Evolutionary conservation across 2,113 vertebrate species (phyloP).

Genomic region (Cephalopterus ornatus): DNA sequence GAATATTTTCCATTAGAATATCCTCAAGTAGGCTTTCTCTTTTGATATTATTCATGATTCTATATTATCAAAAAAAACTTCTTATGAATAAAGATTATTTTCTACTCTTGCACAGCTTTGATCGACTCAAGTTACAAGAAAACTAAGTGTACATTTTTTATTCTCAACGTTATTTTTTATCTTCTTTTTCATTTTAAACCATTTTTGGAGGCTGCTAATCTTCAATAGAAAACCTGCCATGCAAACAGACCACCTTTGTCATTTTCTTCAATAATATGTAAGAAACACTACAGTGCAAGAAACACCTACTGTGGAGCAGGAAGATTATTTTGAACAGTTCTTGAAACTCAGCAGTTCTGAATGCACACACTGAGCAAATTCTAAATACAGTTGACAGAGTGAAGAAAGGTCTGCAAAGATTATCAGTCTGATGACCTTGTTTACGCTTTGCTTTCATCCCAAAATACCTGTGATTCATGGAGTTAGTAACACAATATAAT

Average conservation of each 20-base stretch:
- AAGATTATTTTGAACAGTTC: neutral
- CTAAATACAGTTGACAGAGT: constrained; percentile 15
- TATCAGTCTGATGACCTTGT: constrained; percentile 29
- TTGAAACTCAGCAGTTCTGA: constrained; percentile 14
- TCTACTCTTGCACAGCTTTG: neutral
- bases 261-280: neutral
- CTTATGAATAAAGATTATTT: neutral
- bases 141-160: neutral
- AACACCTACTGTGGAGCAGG: neutral
- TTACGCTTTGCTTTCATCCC: constrained; percentile 24
- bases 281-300: neutral
- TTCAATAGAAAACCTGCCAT: neutral
- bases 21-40: neutral
- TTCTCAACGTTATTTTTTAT: neutral
- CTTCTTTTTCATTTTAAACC: neutral
- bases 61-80: neutral
- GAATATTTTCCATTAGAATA: neutral
- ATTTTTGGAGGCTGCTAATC: neutral
- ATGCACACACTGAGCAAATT: neutral
- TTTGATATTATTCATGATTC: neutral
- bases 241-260: neutral
- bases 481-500: neutral
- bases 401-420: constrained; percentile 48
- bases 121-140: neutral
- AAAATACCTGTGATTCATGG: neutral